phyloP scores from a whole-genome alignment of 2,113 vertebrate species.

The Tragelaphus buxtoni region DNA sequence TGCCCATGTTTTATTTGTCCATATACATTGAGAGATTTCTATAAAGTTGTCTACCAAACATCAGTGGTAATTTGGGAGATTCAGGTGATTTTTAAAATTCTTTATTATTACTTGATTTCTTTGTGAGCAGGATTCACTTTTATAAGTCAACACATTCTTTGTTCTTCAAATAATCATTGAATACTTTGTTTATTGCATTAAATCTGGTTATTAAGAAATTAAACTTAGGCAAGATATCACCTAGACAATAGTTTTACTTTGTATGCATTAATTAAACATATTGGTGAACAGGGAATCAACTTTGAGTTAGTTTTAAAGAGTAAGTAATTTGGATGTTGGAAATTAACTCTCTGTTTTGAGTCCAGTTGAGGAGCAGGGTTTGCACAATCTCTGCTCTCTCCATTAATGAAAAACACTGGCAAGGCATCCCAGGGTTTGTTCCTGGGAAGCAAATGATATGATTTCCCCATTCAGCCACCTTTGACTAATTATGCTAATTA shows the following conservation, averaged over 20 bases:
- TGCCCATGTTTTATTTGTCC: background rate
- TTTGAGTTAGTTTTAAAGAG: background rate
- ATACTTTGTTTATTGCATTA: background rate
- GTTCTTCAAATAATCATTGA: background rate
- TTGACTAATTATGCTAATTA: conserved; percentile 40
- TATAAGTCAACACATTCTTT: background rate
- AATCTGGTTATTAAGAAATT: background rate
- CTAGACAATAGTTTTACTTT: background rate
- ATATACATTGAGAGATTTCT: background rate
- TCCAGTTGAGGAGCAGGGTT: background rate
- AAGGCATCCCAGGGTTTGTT: background rate
- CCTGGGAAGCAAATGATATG: background rate
- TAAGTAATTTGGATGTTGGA: conserved; percentile 1
- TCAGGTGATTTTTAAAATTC: background rate
- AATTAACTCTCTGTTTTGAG: conserved; percentile 21
- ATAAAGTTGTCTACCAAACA: background rate
- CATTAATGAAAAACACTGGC: background rate
- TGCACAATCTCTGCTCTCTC: background rate
- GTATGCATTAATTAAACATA: background rate
- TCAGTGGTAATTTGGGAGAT: background rate
- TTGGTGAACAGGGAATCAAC: background rate
- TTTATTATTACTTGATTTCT: background rate
- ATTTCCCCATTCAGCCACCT: background rate
- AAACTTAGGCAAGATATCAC: background rate
- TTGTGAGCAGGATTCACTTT: background rate